phyloP scores from a whole-genome alignment of 1,140 invertebrate genomes.

The Antheraea mylitta region DNA sequence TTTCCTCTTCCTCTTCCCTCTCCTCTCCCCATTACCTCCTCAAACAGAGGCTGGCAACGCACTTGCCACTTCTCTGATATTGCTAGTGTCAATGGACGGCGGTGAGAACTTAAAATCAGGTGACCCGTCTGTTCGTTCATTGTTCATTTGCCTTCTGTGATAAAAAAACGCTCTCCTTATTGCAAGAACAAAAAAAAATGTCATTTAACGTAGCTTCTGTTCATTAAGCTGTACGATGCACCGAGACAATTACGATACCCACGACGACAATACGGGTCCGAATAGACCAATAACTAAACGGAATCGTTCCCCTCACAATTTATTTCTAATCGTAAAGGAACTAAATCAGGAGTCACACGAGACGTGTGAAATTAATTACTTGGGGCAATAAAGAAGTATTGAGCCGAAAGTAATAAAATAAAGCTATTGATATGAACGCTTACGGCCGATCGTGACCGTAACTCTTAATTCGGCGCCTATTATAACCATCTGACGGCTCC shows the following conservation, averaged over 20 bases:
- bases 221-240: conserved; percentile 3
- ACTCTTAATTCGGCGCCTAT: conserved; percentile 19
- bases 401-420: conserved; percentile 26
- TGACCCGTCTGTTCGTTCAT: no score
- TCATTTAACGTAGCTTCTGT: not conserved
- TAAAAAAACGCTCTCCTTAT: no score
- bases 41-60: no score
- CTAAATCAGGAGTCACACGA: conserved; percentile 24
- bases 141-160: no score
- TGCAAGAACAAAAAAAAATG: not conserved
- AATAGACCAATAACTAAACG: conserved; percentile 18
- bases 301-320: conserved; percentile 20
- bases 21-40: no score
- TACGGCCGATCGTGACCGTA: conserved; percentile 22
- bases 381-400: conserved; percentile 24
- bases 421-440: conserved; percentile 22
- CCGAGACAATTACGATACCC: conserved; percentile 22
- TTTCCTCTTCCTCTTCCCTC: no score
- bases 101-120: no score
- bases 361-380: conserved; percentile 36
- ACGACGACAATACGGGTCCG: conserved; percentile 10
- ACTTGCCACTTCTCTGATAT: no score
- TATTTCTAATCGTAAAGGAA: conserved; percentile 24
- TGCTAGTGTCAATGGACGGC: no score
- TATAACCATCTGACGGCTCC: conserved; percentile 19